phyloP scores from a whole-genome alignment of 2,888 invertebrate genomes.

The Hybos culiciformis region DNA sequence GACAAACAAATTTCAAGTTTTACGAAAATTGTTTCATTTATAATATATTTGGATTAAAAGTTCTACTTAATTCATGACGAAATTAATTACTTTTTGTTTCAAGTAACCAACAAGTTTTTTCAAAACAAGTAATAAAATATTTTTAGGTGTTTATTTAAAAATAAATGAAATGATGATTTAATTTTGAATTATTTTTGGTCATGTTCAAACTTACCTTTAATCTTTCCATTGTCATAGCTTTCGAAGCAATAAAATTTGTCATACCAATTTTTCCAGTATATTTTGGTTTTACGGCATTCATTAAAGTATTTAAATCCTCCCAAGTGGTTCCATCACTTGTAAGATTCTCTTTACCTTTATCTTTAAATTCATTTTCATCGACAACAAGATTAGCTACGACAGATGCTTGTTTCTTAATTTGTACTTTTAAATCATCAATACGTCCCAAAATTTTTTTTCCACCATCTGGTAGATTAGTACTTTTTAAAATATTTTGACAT shows the following conservation, averaged over 20 bases:
- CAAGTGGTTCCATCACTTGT: slow-evolving; percentile 18
- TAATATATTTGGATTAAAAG: too few species aligned
- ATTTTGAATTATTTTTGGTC: neutral
- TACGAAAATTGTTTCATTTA: too few species aligned
- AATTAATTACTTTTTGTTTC: too few species aligned
- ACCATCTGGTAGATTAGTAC: slow-evolving; percentile 44
- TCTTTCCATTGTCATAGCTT: slow-evolving; percentile 54
- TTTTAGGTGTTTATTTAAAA: neutral
- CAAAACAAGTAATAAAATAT: neutral
- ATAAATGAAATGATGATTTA: neutral
- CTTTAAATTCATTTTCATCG: slow-evolving; percentile 19
- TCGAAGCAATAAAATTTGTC: slow-evolving; percentile 53
- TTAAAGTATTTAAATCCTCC: slow-evolving; percentile 29
- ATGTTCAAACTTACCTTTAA: slow-evolving; percentile 37
- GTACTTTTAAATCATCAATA: slow-evolving; percentile 35
- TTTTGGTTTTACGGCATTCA: slow-evolving; percentile 27
- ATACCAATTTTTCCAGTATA: slow-evolving; percentile 41
- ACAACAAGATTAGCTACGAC: slow-evolving; percentile 41
- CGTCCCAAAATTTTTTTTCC: slow-evolving; percentile 43
- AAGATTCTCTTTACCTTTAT: slow-evolving; percentile 1
- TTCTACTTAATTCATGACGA: too few species aligned
- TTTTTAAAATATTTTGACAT: slow-evolving; percentile 23
- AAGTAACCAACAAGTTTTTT: too few species aligned
- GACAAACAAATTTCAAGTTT: neutral
- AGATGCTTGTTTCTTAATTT: slow-evolving; percentile 37